Percentiles rank a stretch among this genome's conserved stretches.
Evolutionary conservation across 2,888 invertebrate species (phyloP).

Genomic region (Mesorhabditis belari): DNA sequence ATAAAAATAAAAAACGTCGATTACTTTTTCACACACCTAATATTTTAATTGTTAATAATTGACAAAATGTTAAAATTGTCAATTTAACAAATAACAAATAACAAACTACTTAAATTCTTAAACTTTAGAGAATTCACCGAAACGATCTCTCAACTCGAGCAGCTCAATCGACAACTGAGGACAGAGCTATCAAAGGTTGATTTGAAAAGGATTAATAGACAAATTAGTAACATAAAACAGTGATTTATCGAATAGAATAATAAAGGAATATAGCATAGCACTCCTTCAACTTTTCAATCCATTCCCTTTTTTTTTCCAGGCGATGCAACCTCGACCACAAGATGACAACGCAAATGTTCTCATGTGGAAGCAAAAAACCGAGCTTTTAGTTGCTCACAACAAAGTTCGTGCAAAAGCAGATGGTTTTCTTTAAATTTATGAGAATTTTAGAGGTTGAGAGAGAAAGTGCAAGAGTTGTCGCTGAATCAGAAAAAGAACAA

Average conservation of each 20-base stretch:
- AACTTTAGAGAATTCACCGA: conserved; percentile 21
- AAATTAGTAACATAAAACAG: not conserved
- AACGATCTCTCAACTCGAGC: conserved; percentile 23
- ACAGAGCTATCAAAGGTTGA: conserved; percentile 22
- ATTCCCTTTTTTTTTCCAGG: conserved; percentile 5
- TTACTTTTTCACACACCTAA: too few species aligned
- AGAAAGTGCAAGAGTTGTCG: conserved; percentile 23
- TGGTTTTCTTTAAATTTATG: not conserved
- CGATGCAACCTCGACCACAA: conserved; percentile 24
- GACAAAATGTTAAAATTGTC: too few species aligned
- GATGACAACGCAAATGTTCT: conserved; percentile 26
- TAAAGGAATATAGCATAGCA: too few species aligned
- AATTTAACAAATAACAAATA: too few species aligned
- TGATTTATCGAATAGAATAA: not conserved
- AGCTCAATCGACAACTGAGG: conserved; percentile 28
- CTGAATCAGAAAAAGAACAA: conserved; percentile 9
- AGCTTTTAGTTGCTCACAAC: conserved; percentile 34
- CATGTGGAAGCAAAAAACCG: conserved; percentile 38
- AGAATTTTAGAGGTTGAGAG: conserved; percentile 30
- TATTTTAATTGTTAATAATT: too few species aligned
- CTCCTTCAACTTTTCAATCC: too few species aligned
- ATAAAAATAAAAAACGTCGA: too few species aligned
- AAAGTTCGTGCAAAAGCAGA: too few species aligned
- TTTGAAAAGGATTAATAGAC: not conserved
- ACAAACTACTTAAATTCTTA: too few species aligned